These are phyloP conservation scores for Tenualosa ilisha DNA, from an alignment of 2,797 vertebrate genomes.

Conservation along the genomic window DNA sequence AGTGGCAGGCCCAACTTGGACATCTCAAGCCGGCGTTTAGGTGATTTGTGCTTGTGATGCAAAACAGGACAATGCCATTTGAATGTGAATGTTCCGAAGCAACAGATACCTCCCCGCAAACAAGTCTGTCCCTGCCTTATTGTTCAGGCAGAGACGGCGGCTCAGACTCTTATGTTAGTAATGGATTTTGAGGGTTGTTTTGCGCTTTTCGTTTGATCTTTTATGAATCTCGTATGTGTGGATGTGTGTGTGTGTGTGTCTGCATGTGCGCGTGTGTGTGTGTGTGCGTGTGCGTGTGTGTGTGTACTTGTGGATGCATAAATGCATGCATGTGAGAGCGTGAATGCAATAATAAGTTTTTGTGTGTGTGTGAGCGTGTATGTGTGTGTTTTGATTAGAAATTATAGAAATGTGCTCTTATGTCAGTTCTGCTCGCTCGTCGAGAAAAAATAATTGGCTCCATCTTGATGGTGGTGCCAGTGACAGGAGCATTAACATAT, in stretches of 20 bases:
- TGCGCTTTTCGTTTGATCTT: background rate
- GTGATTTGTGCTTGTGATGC: constrained; percentile 18
- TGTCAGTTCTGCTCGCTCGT: constrained; percentile 71
- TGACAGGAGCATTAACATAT: constrained; percentile 65
- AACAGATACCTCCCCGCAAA: constrained; percentile 58
- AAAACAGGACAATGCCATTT: constrained; percentile 46
- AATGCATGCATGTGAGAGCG: constrained; percentile 28
- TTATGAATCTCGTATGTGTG: background rate
- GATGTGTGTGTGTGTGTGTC: background rate
- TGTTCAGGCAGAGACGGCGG: background rate
- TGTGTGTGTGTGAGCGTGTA: constrained; percentile 32
- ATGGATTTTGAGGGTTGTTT: background rate
- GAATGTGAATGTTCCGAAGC: constrained; percentile 53
- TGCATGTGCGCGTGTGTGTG: background rate
- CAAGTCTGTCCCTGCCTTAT: constrained; percentile 35
- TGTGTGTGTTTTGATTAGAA: constrained; percentile 47
- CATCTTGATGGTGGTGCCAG: constrained; percentile 61
- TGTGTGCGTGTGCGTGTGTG: constrained; percentile 1
- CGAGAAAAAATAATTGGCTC: constrained; percentile 72
- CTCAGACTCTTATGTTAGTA: background rate
- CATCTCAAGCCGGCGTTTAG: constrained; percentile 42
- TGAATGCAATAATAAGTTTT: constrained; percentile 27
- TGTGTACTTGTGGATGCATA: background rate
- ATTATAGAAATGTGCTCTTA: constrained; percentile 64
- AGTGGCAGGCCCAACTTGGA: constrained; percentile 43